Evolutionary conservation across 2,113 vertebrate species (phyloP).

Genomic region (Nannobrachium achirus): DNA sequence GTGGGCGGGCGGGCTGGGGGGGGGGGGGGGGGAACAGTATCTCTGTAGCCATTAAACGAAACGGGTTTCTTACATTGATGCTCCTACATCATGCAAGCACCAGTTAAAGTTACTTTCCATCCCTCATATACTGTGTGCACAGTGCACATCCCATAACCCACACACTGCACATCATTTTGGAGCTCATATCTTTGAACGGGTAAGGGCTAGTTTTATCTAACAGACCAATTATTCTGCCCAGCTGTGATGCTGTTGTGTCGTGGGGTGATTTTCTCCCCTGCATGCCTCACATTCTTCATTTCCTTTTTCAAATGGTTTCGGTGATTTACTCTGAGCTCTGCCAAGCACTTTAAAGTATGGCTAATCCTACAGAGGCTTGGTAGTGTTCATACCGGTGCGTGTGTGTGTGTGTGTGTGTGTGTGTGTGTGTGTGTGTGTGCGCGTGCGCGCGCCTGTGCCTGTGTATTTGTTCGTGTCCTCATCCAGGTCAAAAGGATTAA

Average conservation of each 20-base stretch:
- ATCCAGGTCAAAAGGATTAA: constrained; percentile 25
- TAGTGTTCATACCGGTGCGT: constrained; percentile 7
- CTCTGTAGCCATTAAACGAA: too few relatives aligned
- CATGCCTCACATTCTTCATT: constrained; percentile 12
- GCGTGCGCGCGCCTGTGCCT: constrained; percentile 10
- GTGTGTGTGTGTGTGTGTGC: constrained; percentile 4
- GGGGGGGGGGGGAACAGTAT: too few relatives aligned
- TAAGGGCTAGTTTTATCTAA: too few relatives aligned
- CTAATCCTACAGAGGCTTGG: constrained; percentile 29
- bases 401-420: constrained; percentile 29
- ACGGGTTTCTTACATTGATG: too few relatives aligned
- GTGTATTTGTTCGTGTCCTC: constrained; percentile 16
- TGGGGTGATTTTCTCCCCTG: constrained; percentile 20
- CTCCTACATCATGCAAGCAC: too few relatives aligned
- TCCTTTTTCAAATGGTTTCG: constrained; percentile 32
- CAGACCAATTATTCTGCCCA: constrained; percentile 23
- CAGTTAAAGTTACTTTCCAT: too few relatives aligned
- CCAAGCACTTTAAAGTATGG: constrained; percentile 9
- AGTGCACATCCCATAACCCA: too few relatives aligned
- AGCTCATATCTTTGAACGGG: too few relatives aligned
- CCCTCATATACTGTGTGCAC: too few relatives aligned
- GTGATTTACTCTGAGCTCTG: constrained; percentile 23
- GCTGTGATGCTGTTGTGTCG: constrained; percentile 30
- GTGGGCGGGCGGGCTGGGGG: too few relatives aligned
- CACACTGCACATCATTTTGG: too few relatives aligned